phyloP scores from a whole-genome alignment of 2,797 vertebrate species.

The Lateolabrax maculatus region DNA sequence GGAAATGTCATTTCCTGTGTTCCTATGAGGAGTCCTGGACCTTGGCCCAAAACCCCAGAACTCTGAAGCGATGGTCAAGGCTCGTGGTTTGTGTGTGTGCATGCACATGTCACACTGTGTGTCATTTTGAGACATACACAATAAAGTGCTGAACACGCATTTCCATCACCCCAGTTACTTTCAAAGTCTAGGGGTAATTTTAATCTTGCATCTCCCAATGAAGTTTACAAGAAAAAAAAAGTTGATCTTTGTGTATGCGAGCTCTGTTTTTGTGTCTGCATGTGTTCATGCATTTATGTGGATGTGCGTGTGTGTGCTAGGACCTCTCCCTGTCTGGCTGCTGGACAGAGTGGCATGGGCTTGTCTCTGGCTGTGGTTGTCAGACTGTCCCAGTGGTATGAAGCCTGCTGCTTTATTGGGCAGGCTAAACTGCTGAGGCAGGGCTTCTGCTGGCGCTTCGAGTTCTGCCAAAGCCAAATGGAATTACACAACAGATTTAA shows the following conservation, averaged over 20 bases:
- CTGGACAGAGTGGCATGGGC: slow-evolving; percentile 79
- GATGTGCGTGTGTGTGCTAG: slow-evolving; percentile 37
- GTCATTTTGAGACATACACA: slow-evolving; percentile 49
- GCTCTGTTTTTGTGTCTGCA: slow-evolving; percentile 28
- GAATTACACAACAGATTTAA: slow-evolving; percentile 83
- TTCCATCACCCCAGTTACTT: slow-evolving; percentile 38
- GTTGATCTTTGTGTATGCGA: slow-evolving; percentile 21
- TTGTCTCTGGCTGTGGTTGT: slow-evolving; percentile 82
- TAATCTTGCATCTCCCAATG: slow-evolving; percentile 21
- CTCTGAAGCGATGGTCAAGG: slow-evolving; percentile 56
- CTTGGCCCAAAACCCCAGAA: slow-evolving; percentile 71
- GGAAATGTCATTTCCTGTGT: slow-evolving; percentile 90
- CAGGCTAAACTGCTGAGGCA: slow-evolving; percentile 86
- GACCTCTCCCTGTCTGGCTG: slow-evolving; percentile 76
- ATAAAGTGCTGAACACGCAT: slow-evolving; percentile 48
- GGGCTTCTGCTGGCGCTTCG: slow-evolving; percentile 79
- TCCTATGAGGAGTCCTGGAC: slow-evolving; percentile 81
- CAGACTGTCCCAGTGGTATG: slow-evolving; percentile 83
- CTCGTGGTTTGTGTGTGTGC: slow-evolving; percentile 52
- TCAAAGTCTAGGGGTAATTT: neutral
- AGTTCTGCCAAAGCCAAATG: slow-evolving; percentile 82
- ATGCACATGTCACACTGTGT: slow-evolving; percentile 33
- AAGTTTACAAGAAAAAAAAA: slow-evolving; percentile 35
- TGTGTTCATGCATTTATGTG: slow-evolving; percentile 14
- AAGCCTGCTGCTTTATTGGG: slow-evolving; percentile 87